Evolutionary conservation across 2,888 invertebrate species (phyloP).

Genomic region (Trachelus troglodyta): DNA sequence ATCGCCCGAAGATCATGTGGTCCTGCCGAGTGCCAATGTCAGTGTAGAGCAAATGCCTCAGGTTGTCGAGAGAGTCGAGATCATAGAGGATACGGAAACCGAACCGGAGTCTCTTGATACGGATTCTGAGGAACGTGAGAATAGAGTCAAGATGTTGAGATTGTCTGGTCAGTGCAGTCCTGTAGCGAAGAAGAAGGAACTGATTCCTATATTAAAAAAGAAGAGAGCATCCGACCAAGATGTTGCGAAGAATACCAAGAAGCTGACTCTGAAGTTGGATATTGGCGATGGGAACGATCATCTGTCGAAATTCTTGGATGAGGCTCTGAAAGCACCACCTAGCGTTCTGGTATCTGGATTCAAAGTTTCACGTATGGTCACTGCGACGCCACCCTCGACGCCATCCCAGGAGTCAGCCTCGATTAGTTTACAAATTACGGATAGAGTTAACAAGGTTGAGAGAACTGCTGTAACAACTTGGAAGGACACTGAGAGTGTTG

Average conservation of each 20-base stretch:
- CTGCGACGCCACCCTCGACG: constrained; percentile 10
- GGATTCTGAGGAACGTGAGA: constrained; percentile 49
- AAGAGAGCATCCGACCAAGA: constrained; percentile 21
- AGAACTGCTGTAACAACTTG: constrained; percentile 44
- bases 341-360: background rate
- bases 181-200: constrained; percentile 30
- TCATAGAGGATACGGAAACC: constrained; percentile 65
- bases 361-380: background rate
- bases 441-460: constrained; percentile 45
- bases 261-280: constrained; percentile 47
- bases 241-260: constrained; percentile 36
- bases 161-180: constrained; percentile 7
- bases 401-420: constrained; percentile 24
- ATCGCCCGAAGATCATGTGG: constrained; percentile 63
- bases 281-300: constrained; percentile 29
- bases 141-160: constrained; percentile 22
- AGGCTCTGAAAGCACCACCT: constrained; percentile 9
- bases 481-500: constrained; percentile 55
- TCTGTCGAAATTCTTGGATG: constrained; percentile 27
- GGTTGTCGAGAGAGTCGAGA: constrained; percentile 67
- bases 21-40: constrained; percentile 57
- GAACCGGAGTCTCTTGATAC: constrained; percentile 58
- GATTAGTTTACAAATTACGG: constrained; percentile 44
- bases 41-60: constrained; percentile 58
- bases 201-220: constrained; percentile 47